Conservation (phyloP, 2,797 vertebrate species). For the Macroramphosus scolopax region DNA sequence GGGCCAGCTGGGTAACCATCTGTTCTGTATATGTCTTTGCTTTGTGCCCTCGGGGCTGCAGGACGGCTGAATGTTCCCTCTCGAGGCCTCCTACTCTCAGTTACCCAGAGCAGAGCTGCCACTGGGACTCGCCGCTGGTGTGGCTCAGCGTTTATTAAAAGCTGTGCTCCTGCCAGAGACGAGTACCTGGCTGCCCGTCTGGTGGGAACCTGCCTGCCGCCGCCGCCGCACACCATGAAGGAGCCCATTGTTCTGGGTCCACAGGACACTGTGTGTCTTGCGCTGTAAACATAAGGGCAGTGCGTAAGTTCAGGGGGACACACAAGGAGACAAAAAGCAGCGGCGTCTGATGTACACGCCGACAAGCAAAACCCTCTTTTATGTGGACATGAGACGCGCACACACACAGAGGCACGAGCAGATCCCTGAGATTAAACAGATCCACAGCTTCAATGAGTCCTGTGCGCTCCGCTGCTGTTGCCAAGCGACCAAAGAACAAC, state of each 20-base stretch:
- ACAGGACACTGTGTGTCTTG: constrained; percentile 29
- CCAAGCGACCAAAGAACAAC: constrained; percentile 49
- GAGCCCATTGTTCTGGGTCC: constrained; percentile 68
- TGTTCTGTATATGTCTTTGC: constrained; percentile 11
- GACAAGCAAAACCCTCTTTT: too few relatives aligned
- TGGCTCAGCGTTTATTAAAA: constrained; percentile 50
- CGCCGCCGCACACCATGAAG: constrained; percentile 51
- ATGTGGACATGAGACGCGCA: constrained; percentile 6
- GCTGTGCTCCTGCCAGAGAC: constrained; percentile 34
- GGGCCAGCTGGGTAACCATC: too few relatives aligned
- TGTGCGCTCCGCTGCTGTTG: constrained; percentile 37
- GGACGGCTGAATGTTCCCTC: constrained; percentile 29
- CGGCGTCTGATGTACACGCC: constrained; percentile 3
- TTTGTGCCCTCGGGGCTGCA: constrained; percentile 13
- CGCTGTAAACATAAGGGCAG: constrained; percentile 47
- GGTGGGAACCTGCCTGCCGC: constrained; percentile 57
- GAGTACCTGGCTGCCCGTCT: constrained; percentile 63
- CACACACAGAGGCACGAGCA: constrained; percentile 28
- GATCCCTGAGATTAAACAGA: constrained; percentile 41
- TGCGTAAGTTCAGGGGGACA: constrained; percentile 26
- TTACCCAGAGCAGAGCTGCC: constrained; percentile 46
- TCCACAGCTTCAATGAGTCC: constrained; percentile 21
- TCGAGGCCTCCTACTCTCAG: constrained; percentile 41
- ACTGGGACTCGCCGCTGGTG: constrained; percentile 53
- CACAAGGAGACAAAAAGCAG: constrained; percentile 17